phyloP scores from a whole-genome alignment of 2,113 vertebrate genomes.

The Rhinogobius similis region DNA sequence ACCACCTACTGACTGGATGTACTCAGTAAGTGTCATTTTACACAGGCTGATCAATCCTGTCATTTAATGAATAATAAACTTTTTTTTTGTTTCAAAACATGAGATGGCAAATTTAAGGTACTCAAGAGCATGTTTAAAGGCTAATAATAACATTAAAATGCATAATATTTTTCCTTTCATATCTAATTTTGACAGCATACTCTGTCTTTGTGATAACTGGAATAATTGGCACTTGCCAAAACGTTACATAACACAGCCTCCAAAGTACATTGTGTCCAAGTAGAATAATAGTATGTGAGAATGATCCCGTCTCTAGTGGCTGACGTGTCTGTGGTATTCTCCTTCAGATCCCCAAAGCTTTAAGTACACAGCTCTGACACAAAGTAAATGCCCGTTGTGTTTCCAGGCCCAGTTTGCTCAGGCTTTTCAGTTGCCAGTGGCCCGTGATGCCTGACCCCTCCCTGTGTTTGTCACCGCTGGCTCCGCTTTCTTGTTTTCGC shows the following conservation, averaged over 20 bases:
- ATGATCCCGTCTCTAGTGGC: conserved; percentile 11
- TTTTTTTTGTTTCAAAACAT: no score
- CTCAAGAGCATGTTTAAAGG: no score
- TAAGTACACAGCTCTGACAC: conserved; percentile 38
- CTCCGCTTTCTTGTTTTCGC: conserved; percentile 59
- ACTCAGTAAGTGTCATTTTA: no score
- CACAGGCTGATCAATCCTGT: no score
- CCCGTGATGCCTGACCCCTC: conserved; percentile 64
- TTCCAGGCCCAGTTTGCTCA: conserved; percentile 40
- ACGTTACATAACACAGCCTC: not conserved
- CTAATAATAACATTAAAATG: no score
- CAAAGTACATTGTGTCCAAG: conserved; percentile 10
- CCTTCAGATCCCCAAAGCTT: conserved; percentile 39
- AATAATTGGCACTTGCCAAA: not conserved
- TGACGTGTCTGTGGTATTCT: conserved; percentile 22
- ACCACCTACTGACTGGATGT: no score
- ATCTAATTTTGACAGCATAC: not conserved
- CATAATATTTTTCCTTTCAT: no score
- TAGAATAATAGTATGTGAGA: not conserved
- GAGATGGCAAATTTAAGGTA: no score
- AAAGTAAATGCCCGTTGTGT: conserved; percentile 35
- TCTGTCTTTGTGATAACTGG: not conserved
- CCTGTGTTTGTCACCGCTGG: conserved; percentile 66
- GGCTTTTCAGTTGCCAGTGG: conserved; percentile 60
- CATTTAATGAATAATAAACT: no score